Base-by-base conservation (phyloP, 2,888 invertebrate species). In the Sesamia inferens region DNA sequence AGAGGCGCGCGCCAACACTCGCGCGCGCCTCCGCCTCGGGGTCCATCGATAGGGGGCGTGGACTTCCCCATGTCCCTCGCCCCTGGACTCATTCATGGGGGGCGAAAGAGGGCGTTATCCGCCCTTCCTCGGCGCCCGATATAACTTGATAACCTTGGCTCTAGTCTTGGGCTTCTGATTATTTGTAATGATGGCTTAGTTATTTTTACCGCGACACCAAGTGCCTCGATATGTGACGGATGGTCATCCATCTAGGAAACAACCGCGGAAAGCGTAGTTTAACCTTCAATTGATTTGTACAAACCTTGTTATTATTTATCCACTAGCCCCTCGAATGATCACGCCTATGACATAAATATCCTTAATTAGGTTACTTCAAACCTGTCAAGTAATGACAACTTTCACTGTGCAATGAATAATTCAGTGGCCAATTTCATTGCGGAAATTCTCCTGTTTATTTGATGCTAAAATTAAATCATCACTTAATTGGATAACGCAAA, bases 401-500 rank as follows among this genome's bases (percentile, higher is more conserved):
- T 73, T 67, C 72, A 59, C 59, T 63, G 76, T 48, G 31, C n/a
- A 72, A 57, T 80, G 71, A 74, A 79, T 80, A 74, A 79, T 80
- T 76, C 65, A 72, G 14, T 58, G 59, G 7, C 31, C 24, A 74
- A 79, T 72, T 71, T 59, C 68, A 82, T 67, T 64, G 57, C 68
- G 68, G 22, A 78, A 67, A 67, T 69, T 71, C 59, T 31, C 55
- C 63, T 77, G 84, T 86, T 89, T 88, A 90, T 82, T 84, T 90
- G 87, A 87, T 85, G 82, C 79, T 86, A 73, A 89, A 90, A 91
- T 92, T 88, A 88, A 90, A 91, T 92, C 87, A 89, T 88, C 85
- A 85, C 76, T 83, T 90, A 90, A 88, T 90, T 88, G 88, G 82
- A 87, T 88, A 82, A 87, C 84, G 85, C 77, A 89, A 92, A 91